Conservation (phyloP, 2,113 vertebrate genomes). For the Saccopteryx leptura region DNA sequence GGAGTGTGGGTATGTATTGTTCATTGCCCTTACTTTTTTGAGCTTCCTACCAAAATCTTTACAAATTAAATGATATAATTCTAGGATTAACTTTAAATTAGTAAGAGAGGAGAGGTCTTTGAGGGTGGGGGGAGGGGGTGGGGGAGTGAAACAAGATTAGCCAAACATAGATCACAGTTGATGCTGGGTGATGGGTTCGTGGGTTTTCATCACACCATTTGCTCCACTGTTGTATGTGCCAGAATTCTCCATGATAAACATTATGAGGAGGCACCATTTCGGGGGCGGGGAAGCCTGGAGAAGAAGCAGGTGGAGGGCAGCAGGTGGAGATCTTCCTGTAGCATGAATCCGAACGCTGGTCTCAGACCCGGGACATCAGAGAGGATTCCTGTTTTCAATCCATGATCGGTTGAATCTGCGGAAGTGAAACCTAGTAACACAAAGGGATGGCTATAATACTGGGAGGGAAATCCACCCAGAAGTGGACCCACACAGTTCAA, state of each 20-base stretch:
- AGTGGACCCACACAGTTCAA: too few relatives aligned
- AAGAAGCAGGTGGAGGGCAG: background rate
- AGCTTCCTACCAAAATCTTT: background rate
- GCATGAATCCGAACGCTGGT: background rate
- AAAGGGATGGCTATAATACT: background rate
- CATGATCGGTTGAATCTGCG: background rate
- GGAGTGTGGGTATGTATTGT: background rate
- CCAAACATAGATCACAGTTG: fast-evolving
- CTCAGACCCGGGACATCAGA: background rate
- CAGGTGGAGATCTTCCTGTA: background rate
- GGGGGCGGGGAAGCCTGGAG: background rate
- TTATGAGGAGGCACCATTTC: background rate
- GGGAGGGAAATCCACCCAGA: background rate
- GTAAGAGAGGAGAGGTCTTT: background rate
- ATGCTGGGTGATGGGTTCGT: background rate
- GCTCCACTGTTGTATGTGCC: fast-evolving
- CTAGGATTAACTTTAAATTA: background rate
- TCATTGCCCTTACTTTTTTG: background rate
- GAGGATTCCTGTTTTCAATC: background rate
- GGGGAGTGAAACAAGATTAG: background rate
- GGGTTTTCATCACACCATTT: background rate
- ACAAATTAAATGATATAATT: background rate
- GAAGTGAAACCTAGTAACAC: background rate
- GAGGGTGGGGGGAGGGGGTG: fast-evolving
- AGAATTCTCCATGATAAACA: background rate